Conservation (phyloP, 2,888 invertebrate genomes). For the Dolichomitus sp. region DNA sequence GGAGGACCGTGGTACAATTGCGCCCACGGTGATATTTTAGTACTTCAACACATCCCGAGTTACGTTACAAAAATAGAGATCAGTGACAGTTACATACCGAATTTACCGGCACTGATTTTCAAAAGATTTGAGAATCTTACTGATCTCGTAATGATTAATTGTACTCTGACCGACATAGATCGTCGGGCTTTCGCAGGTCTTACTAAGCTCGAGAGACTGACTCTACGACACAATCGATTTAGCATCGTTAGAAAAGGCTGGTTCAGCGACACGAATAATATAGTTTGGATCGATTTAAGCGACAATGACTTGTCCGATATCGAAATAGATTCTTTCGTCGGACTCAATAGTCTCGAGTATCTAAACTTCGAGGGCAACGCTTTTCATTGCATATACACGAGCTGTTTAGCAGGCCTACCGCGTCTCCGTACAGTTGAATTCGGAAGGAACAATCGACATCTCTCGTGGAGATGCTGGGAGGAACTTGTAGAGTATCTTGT, state of each 20-base stretch:
- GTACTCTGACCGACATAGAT: slow-evolving; percentile 72
- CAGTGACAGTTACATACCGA: slow-evolving; percentile 73
- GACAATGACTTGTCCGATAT: slow-evolving; percentile 76
- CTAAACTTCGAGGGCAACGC: slow-evolving; percentile 78
- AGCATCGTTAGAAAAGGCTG: slow-evolving; percentile 70
- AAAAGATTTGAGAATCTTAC: slow-evolving; percentile 71
- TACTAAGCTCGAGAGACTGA: slow-evolving; percentile 68
- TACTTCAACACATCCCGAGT: slow-evolving; percentile 71
- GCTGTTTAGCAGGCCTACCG: slow-evolving; percentile 74
- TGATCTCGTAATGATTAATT: slow-evolving; percentile 75
- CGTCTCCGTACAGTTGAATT: slow-evolving; percentile 74
- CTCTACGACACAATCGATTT: slow-evolving; percentile 76
- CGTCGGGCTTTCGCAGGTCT: slow-evolving; percentile 72
- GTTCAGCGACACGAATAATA: slow-evolving; percentile 69
- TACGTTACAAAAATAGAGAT: slow-evolving; percentile 75
- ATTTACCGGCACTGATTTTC: slow-evolving; percentile 69
- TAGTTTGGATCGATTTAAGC: slow-evolving; percentile 74
- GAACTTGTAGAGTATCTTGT: slow-evolving; percentile 78
- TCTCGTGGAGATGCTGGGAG: slow-evolving; percentile 79
- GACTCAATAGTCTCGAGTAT: slow-evolving; percentile 71
- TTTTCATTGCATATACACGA: slow-evolving; percentile 77
- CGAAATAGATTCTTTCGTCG: slow-evolving; percentile 72
- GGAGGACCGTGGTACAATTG: slow-evolving; percentile 71
- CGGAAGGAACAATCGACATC: slow-evolving; percentile 72
- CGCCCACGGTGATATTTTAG: slow-evolving; percentile 71